Evolutionary conservation across 2,113 vertebrate genomes (phyloP), one percentile per base, ranked within the genome.

Genomic region (Muscicapa adusta): DNA sequence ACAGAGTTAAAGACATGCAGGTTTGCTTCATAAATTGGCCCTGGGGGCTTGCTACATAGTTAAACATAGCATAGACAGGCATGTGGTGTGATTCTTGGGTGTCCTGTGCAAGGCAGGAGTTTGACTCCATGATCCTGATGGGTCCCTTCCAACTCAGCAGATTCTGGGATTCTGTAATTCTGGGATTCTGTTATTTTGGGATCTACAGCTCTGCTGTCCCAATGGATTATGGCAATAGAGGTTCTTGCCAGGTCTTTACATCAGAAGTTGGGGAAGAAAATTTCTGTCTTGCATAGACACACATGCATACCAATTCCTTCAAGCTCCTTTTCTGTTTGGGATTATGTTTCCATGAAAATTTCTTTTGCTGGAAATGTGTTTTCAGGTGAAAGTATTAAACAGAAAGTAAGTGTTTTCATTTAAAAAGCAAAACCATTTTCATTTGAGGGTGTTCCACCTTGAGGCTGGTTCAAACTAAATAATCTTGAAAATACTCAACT

Each of bases 91-190:
- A 82, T 15, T 34, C 25, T 31, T n/a, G 20, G n/a, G 4, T 74
- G 40, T 19, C 20, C n/a, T 40, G 20, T 0, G 0, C 40, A 23
- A 9, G 17, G n/a, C n/a, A 67, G 29, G 45, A 34, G 17, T 1
- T 61, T 47, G 29, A 34, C 29, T 40, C 19, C 10, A 8, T 25
- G 38, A 47, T 47, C n/a, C 34, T 0, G 0, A 31, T 26, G n/a
- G 12, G 3, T 34, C 47, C 25, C 20, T 68, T 48, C 40, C 62
- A 61, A 9, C 15, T 54, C 31, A 48, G 18, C 10, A 1, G 5
- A 23, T 38, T 60, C 33, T 24, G 3, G 50, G 36, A 7, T 31
- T 60, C 22, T 43, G 12, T 60, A 29, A 23, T 56, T 20, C 12
- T 56, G 54, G 31, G 36, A 7, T 31, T 60, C 22, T 43, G 12